Conservation (phyloP, 2,797 vertebrate genomes). For the Myripristis murdjan region DNA sequence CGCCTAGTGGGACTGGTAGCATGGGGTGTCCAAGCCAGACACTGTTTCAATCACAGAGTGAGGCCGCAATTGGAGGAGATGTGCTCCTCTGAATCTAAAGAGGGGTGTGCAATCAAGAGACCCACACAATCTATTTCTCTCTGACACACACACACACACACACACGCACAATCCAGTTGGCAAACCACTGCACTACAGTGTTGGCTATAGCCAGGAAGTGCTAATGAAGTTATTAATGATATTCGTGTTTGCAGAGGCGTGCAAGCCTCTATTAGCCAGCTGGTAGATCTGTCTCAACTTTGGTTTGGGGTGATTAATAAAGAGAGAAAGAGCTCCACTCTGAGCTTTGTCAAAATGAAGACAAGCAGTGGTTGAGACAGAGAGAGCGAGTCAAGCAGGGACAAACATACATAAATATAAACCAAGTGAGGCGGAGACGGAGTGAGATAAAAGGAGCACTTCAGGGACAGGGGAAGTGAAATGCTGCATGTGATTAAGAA, state of each 20-base stretch:
- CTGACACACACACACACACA: conserved; percentile 41
- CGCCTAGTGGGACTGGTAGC: conserved; percentile 61
- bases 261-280: conserved; percentile 69
- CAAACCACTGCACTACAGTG: conserved; percentile 58
- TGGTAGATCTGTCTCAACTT: conserved; percentile 67
- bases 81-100: conserved; percentile 72
- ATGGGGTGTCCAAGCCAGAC: conserved; percentile 60
- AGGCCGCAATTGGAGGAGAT: conserved; percentile 76
- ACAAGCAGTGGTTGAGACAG: too few relatives aligned
- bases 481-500: too few relatives aligned
- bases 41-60: conserved; percentile 72
- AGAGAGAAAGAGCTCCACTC: conserved; percentile 27
- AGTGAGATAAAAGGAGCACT: neutral
- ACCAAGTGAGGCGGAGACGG: too few relatives aligned
- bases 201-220: conserved; percentile 71
- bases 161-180: conserved; percentile 50
- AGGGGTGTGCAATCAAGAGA: conserved; percentile 71
- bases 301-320: conserved; percentile 57
- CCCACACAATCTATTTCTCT: neutral
- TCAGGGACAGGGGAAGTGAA: too few relatives aligned
- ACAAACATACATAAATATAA: conserved; percentile 19
- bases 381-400: conserved; percentile 7
- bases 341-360: too few relatives aligned
- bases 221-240: conserved; percentile 84
- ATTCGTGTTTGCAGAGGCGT: conserved; percentile 75